Base-by-base conservation (phyloP, 2,888 invertebrate species). In the Tiliacea aurago region DNA sequence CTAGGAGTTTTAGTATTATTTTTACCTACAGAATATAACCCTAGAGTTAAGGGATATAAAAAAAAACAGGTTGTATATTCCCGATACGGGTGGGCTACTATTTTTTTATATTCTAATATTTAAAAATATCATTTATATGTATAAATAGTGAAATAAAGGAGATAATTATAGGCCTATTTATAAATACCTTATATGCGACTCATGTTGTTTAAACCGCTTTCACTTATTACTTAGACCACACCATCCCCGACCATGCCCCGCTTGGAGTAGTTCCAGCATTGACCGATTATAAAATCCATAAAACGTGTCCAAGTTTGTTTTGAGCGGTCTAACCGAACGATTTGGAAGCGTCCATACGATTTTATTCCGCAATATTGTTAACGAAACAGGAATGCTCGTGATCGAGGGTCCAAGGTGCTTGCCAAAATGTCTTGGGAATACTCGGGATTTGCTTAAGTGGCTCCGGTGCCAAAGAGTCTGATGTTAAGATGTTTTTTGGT, bases 221-320 rank as follows among this genome's bases (percentile, higher is more conserved):
- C 53, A 55, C 59, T 63, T 37, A 0, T 79, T 6, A n/a, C 74
- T 89, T 88, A 63, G 1, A 62, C 80, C 77, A 55, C 11, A 20
- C 2, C n/a, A 11, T 20, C 47, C 53, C 28, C 79, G 64, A 80
- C 64, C 79, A 49, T 79, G 74, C 73, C 84, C 86, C 81, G 87
- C 79, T 93, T 94, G 94, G 94, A 93, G 84, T 84, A 78, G 78
- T 84, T 93, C 94, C 94, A 94, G 89, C 90, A 88, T 87, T 93
- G 93, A 93, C 92, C 93, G 93, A 93, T 94, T 94, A 93, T 93
- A 93, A 93, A 94, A 94, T 93, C 90, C 92, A 92, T 93, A 93
- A 93, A 94, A 92, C 92, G 90, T 91, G 91, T 90, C 90, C 91
- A 90, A 92, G 91, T 93, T 91, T 91, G 92, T 91, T 93, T 91